phyloP scores from a whole-genome alignment of 2,888 invertebrate genomes.

The Platypus cylindrus region DNA sequence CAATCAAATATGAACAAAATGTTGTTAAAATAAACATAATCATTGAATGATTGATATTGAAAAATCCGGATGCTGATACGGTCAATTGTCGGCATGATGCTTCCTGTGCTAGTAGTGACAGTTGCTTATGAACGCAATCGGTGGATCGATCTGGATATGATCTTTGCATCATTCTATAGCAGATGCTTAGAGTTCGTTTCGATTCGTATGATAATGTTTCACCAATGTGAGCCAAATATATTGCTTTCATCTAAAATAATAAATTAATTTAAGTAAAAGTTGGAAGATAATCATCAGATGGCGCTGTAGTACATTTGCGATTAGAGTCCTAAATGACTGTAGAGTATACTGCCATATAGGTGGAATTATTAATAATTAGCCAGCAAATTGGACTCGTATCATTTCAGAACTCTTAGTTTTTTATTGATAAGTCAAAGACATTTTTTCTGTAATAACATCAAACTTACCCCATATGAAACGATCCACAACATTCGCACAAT shows the following conservation, averaged over 20 bases:
- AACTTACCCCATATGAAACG: slow-evolving; percentile 10
- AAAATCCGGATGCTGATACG: slow-evolving; percentile 12
- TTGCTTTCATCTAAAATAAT: slow-evolving; percentile 12
- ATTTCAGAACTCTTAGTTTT: no score
- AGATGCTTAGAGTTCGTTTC: slow-evolving; percentile 9
- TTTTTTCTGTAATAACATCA: no score
- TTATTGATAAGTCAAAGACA: no score
- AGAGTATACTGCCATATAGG: no score
- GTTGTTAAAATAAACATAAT: slow-evolving; percentile 12
- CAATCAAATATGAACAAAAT: slow-evolving; percentile 13
- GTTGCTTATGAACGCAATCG: slow-evolving; percentile 3
- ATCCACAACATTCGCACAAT: slow-evolving; percentile 8
- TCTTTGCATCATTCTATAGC: slow-evolving; percentile 8
- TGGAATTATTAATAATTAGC: no score
- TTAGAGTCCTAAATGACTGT: no score
- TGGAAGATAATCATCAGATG: no score
- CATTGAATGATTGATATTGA: slow-evolving; percentile 13
- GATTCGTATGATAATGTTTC: slow-evolving; percentile 8
- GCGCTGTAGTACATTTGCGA: no score
- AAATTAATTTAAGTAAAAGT: no score
- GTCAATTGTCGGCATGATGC: slow-evolving; percentile 5
- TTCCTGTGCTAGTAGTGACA: slow-evolving; percentile 8
- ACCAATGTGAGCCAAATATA: slow-evolving; percentile 10
- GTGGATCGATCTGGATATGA: background rate
- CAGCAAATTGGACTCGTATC: no score